Evolutionary conservation across 2,113 vertebrate genomes (phyloP).

Genomic region (Syngnathus scovelli): DNA sequence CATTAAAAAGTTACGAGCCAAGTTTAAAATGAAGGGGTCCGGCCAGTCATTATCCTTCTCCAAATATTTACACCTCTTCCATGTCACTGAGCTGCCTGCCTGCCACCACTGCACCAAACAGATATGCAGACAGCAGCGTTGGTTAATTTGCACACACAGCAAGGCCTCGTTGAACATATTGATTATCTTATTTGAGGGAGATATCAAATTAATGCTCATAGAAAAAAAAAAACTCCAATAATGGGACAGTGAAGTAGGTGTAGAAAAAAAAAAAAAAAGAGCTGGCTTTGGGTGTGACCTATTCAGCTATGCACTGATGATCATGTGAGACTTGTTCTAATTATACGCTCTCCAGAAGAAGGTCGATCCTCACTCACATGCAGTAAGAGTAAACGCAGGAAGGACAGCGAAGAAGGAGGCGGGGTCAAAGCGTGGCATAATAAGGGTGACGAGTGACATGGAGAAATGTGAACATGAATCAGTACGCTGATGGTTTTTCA

Average conservation of each 20-base stretch:
- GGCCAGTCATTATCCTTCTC: constrained; percentile 49
- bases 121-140: constrained; percentile 38
- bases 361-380: constrained; percentile 62
- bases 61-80: constrained; percentile 64
- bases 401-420: constrained; percentile 7
- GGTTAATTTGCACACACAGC: constrained; percentile 9
- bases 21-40: constrained; percentile 50
- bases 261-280: constrained; percentile 43
- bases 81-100: constrained; percentile 56
- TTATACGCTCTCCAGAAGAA: constrained; percentile 72
- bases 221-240: constrained; percentile 16
- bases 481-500: background rate
- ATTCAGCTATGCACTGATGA: constrained; percentile 65
- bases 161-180: constrained; percentile 32
- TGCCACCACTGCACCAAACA: constrained; percentile 31
- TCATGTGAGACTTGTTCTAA: constrained; percentile 77
- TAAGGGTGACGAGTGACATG: constrained; percentile 3
- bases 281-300: constrained; percentile 67
- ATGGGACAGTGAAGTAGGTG: constrained; percentile 4
- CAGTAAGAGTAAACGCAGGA: constrained; percentile 35
- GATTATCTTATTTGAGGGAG: constrained; percentile 30
- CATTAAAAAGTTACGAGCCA: constrained; percentile 45
- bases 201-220: constrained; percentile 21
- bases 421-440: constrained; percentile 2
- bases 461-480: background rate